Evolutionary conservation across 2,113 vertebrate species (phyloP), one percentile per base, ranked within the genome.

Genomic region (Phyllostomus hastatus): DNA sequence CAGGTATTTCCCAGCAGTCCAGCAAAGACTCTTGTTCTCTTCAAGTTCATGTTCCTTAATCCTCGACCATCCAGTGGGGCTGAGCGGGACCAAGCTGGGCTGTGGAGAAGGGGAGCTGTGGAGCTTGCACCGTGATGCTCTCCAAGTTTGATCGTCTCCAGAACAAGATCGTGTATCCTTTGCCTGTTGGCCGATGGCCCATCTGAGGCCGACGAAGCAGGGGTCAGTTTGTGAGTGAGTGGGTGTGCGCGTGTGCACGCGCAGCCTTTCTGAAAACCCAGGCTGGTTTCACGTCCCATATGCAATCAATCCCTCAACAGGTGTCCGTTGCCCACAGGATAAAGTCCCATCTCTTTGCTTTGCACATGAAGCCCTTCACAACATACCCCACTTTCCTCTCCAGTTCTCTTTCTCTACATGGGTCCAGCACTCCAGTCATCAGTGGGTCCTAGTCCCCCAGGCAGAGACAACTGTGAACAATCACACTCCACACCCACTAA

Each of bases 31-130:
- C 82, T 67, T 72, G 41, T 5, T 46, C 4, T 1, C 19, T 80
- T 22, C 14, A 76, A 0, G 16, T 38, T 81, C 28, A 33, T 97
- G 94, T 94, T 98, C 98, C 98, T 99, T 99, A 98, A 98, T 92
- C 61, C 52, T n/a, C 35, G 35, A 54, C 80, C 50, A 43, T 48
- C 88, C 97, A 99, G 99, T 99, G 99, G 98, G 99, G 41, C 97
- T 99, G 14, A 98, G 98, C 14, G 99, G 99, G 82, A 99, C 99
- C 67, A 99, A 99, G 90, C 98, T 99, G 75, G 99, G 99, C 88
- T 99, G 99, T 96, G 99, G 99, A 97, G 99, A 99, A 98, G 99
- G 99, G 1, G 99, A n/a, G 99, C 89, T 99, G 99, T 90, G 99
- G 99, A 7, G 99, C 99, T 64, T 99, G 99, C 82, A 99, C 99